Evolutionary conservation across 2,113 vertebrate genomes (phyloP).

Genomic region (Sialia sialis): DNA sequence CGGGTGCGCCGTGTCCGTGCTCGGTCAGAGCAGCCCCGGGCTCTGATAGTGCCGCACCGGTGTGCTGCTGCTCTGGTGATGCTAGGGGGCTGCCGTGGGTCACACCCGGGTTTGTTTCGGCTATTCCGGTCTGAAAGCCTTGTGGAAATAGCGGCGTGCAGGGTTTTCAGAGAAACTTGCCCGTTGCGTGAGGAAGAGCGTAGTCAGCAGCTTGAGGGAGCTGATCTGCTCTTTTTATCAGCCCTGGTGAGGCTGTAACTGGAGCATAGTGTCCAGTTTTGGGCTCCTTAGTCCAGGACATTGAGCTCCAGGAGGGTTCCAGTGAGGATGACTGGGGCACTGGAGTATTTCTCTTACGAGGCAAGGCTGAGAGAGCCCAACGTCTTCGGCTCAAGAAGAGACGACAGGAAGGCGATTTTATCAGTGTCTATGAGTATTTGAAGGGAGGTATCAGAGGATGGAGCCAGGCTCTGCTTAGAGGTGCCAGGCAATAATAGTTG

Average conservation of each 20-base stretch:
- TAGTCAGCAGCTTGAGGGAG: rapidly evolving
- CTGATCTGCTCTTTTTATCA: rapidly evolving
- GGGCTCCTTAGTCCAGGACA: rapidly evolving
- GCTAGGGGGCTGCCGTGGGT: rapidly evolving
- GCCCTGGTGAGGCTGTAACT: rapidly evolving
- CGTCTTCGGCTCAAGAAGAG: rapidly evolving
- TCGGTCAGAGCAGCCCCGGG: background rate
- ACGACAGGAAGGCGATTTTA: rapidly evolving
- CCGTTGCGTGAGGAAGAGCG: rapidly evolving
- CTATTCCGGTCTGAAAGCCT: rapidly evolving
- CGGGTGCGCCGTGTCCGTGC: background rate
- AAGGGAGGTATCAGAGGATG: too few species aligned
- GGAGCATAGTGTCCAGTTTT: rapidly evolving
- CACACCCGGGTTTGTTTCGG: rapidly evolving
- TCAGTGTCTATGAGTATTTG: rapidly evolving
- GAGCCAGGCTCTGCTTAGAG: too few species aligned
- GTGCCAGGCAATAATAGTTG: rapidly evolving
- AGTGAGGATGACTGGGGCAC: rapidly evolving
- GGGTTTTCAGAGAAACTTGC: rapidly evolving
- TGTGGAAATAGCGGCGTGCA: rapidly evolving
- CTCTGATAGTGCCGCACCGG: rapidly evolving
- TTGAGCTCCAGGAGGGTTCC: background rate
- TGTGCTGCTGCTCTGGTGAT: background rate
- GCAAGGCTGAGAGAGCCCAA: too few species aligned
- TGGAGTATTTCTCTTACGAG: rapidly evolving